phyloP scores from a whole-genome alignment of 2,113 vertebrate genomes.

The Corvus cornix region DNA sequence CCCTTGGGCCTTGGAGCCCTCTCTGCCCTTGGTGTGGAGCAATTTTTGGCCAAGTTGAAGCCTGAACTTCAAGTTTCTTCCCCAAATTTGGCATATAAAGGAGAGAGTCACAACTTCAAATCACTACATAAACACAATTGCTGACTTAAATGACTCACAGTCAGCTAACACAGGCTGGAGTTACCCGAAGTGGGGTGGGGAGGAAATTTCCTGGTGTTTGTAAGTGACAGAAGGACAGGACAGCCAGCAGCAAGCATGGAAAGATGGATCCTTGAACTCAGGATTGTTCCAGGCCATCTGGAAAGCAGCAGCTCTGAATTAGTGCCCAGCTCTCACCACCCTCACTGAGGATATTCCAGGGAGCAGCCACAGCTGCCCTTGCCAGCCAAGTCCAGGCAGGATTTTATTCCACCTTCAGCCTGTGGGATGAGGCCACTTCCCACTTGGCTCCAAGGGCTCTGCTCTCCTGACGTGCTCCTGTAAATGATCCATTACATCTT shows the following conservation, averaged over 20 bases:
- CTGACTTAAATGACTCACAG: neutral
- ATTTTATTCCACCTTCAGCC: neutral
- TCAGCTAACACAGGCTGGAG: neutral
- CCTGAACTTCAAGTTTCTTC: neutral
- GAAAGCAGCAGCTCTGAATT: slow-evolving; percentile 4
- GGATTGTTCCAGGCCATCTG: neutral
- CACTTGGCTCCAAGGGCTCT: slow-evolving; percentile 7
- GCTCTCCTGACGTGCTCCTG: slow-evolving; percentile 47
- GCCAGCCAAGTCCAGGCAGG: neutral
- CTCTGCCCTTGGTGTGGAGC: neutral
- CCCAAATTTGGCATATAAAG: neutral
- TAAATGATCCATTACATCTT: slow-evolving; percentile 38
- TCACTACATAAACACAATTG: neutral
- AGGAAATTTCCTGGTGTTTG: neutral
- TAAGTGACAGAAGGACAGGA: neutral
- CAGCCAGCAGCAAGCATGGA: neutral
- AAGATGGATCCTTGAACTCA: neutral
- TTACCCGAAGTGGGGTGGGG: neutral
- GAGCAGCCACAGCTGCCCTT: neutral
- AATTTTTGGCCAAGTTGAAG: neutral
- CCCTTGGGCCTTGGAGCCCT: neutral
- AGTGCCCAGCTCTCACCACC: neutral
- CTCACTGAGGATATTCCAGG: neutral
- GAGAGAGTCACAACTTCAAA: neutral
- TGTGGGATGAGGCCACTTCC: slow-evolving; percentile 41